Conservation (phyloP, 2,888 invertebrate species). For the Thumatha senex region DNA sequence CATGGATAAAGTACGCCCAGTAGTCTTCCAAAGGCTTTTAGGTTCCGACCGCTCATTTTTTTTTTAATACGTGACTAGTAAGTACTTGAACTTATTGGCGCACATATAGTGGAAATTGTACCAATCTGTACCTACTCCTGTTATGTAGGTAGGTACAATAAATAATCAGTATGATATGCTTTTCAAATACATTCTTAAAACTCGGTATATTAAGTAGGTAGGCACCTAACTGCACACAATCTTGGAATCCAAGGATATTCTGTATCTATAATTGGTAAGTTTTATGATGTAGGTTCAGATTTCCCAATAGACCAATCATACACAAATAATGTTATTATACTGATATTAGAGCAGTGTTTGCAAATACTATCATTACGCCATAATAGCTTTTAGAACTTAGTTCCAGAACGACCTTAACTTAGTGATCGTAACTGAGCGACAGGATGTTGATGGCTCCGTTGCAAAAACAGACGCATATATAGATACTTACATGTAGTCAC, state of each 20-base stretch:
- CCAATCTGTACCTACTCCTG: no score
- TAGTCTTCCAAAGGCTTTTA: no score
- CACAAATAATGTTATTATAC: constrained; percentile 30
- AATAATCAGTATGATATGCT: not conserved
- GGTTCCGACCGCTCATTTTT: no score
- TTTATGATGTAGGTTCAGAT: constrained; percentile 14
- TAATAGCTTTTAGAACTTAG: constrained; percentile 11
- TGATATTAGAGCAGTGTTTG: constrained; percentile 20
- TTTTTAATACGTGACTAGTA: no score
- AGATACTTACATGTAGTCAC: no score
- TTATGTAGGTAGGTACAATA: no score
- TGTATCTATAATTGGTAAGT: constrained; percentile 15
- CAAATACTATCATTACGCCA: constrained; percentile 18
- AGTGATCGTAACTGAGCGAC: not conserved
- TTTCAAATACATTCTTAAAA: constrained; percentile 11
- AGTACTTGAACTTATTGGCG: no score
- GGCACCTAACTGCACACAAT: constrained; percentile 18
- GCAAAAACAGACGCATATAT: no score
- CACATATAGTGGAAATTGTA: no score
- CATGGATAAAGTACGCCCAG: no score
- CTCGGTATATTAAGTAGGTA: not conserved
- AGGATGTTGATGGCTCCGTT: not conserved
- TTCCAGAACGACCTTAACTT: constrained; percentile 11
- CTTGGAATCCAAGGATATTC: constrained; percentile 28
- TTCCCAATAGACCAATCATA: constrained; percentile 32